Percentiles rank a stretch among this genome's conserved stretches.
Conservation (phyloP, 2,797 vertebrate genomes). For the Labeo calbasu region DNA sequence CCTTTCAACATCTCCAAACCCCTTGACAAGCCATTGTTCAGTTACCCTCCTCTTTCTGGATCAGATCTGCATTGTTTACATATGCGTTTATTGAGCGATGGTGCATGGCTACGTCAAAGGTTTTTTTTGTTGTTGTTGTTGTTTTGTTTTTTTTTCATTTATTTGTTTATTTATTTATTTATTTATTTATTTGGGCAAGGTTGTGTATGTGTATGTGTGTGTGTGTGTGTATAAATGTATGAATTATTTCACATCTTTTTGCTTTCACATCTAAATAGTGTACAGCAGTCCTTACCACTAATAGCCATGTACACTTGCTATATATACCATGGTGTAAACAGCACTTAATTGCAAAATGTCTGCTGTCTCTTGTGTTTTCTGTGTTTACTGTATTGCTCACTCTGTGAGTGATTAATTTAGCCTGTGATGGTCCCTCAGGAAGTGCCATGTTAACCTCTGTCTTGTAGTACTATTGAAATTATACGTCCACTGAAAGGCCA, state of each 20-base stretch:
- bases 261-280: background rate
- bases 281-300: background rate
- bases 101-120: background rate
- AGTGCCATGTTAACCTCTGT: background rate
- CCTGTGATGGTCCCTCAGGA: background rate
- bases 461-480: background rate
- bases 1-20: slow-evolving; percentile 48
- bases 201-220: too few species aligned
- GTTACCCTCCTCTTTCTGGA: slow-evolving; percentile 22
- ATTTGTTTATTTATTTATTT: too few species aligned
- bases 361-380: background rate
- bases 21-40: slow-evolving; percentile 42
- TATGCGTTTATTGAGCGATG: background rate
- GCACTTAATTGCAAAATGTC: background rate
- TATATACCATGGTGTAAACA: background rate
- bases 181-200: too few species aligned
- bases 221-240: too few species aligned
- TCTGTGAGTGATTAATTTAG: background rate
- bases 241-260: background rate
- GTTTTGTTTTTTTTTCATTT: too few species aligned
- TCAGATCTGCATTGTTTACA: slow-evolving; percentile 5
- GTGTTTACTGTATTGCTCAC: background rate
- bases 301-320: background rate
- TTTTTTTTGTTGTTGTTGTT: background rate
- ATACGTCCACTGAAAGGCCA: background rate